Conservation (phyloP, 2,888 invertebrate genomes). For the Serripes groenlandicus region DNA sequence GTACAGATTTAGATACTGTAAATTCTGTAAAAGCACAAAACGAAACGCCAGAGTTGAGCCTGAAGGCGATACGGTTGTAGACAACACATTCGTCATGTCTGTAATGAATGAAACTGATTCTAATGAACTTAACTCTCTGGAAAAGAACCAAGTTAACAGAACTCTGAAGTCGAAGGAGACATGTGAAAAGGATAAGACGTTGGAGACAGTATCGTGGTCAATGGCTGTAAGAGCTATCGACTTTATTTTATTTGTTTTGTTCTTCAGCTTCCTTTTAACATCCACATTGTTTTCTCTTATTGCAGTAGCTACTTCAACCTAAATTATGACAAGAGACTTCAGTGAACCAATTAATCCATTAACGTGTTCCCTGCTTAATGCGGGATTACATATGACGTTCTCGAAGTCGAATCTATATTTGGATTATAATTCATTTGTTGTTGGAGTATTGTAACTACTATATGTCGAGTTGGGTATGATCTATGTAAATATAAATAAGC, state of each 20-base stretch:
- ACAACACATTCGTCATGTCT: background rate
- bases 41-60: background rate
- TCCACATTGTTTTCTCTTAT: too few relatives aligned
- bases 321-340: too few relatives aligned
- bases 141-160: background rate
- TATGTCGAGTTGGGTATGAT: too few relatives aligned
- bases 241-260: conserved; percentile 13
- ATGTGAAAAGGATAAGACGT: background rate
- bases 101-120: background rate
- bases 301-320: too few relatives aligned
- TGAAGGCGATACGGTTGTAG: background rate
- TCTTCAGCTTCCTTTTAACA: background rate
- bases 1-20: background rate
- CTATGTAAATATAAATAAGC: too few relatives aligned
- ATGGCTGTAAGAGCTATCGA: conserved; percentile 17
- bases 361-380: too few relatives aligned
- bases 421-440: too few relatives aligned
- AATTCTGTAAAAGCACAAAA: background rate
- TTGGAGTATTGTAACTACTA: too few relatives aligned
- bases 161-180: too few relatives aligned
- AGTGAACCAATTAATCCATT: too few relatives aligned
- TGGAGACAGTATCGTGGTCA: background rate
- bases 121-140: background rate
- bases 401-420: too few relatives aligned
- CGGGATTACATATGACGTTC: too few relatives aligned